These are phyloP conservation scores for Lordiphosa fenestrarum DNA, from an alignment of 2,888 invertebrate genomes.

Conservation along the genomic window DNA sequence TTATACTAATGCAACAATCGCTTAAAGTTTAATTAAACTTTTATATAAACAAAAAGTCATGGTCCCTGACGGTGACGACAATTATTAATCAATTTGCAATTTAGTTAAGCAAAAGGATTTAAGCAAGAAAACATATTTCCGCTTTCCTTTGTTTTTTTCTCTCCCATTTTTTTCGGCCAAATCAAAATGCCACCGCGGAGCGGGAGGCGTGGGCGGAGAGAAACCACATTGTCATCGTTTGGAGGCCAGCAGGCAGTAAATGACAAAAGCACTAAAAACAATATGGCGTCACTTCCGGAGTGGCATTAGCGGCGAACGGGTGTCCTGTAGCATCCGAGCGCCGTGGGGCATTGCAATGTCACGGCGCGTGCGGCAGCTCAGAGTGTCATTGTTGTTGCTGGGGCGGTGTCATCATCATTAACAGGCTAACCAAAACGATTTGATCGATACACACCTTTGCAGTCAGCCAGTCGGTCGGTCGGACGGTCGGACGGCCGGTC, in stretches of 20 bases:
- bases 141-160: constrained; percentile 20
- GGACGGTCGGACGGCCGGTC: constrained; percentile 51
- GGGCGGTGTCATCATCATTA: constrained; percentile 65
- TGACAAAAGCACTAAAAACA: constrained; percentile 65
- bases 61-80: constrained; percentile 46
- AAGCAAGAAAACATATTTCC: constrained; percentile 32
- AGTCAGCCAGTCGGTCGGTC: constrained; percentile 27
- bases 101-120: constrained; percentile 38
- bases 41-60: constrained; percentile 45
- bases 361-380: constrained; percentile 55
- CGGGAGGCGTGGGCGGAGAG: neutral
- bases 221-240: constrained; percentile 54
- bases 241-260: constrained; percentile 39
- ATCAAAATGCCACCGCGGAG: constrained; percentile 9
- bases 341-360: constrained; percentile 55
- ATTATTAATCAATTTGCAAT: constrained; percentile 68
- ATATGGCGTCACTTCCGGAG: constrained; percentile 71
- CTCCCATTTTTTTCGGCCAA: constrained; percentile 15
- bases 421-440: constrained; percentile 36
- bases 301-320: constrained; percentile 53
- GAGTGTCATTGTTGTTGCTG: constrained; percentile 32
- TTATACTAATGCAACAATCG: constrained; percentile 35
- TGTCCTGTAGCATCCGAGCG: no score
- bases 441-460: constrained; percentile 66
- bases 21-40: constrained; percentile 74